phyloP scores from a whole-genome alignment of 2,888 invertebrate genomes.

The Drosophila merina region DNA sequence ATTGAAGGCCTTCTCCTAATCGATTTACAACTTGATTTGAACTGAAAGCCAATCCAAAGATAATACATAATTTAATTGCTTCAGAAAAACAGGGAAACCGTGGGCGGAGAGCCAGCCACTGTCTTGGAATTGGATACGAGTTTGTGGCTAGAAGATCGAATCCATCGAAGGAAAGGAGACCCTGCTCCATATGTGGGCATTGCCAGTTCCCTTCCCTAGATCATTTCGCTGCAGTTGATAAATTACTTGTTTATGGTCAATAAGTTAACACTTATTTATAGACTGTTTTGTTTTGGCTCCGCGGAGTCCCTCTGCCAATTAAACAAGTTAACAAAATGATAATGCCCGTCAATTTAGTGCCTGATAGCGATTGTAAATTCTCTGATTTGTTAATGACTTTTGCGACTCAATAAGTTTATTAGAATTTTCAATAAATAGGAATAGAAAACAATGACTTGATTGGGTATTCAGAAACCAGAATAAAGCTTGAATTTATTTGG shows the following conservation, averaged over 20 bases:
- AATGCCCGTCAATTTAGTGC: conserved; percentile 37
- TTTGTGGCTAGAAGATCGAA: conserved; percentile 7
- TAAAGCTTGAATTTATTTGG: not conserved
- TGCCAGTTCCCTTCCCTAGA: conserved; percentile 1
- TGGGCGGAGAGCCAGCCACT: conserved; percentile 28
- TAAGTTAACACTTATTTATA: conserved; percentile 43
- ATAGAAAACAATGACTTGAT: too few relatives aligned
- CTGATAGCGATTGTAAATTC: conserved; percentile 26
- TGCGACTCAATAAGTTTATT: not conserved
- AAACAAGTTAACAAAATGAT: conserved; percentile 46
- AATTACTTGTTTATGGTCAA: conserved; percentile 35
- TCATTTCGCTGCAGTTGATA: conserved; percentile 24
- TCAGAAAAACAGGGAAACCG: conserved; percentile 17
- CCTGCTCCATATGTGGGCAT: conserved; percentile 16
- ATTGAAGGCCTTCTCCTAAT: conserved; percentile 19
- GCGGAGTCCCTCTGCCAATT: conserved; percentile 19
- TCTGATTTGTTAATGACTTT: conserved; percentile 1
- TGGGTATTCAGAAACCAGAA: too few relatives aligned
- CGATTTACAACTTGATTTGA: conserved; percentile 45
- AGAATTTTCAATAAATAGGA: too few relatives aligned
- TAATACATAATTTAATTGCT: conserved; percentile 40
- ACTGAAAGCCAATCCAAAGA: conserved; percentile 29
- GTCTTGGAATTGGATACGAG: conserved; percentile 12
- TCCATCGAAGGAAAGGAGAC: not conserved
- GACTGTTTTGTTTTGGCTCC: conserved; percentile 14